These are phyloP conservation scores for Lophotis ruficrista DNA, from an alignment of 2,113 vertebrate species.

Conservation along the genomic window DNA sequence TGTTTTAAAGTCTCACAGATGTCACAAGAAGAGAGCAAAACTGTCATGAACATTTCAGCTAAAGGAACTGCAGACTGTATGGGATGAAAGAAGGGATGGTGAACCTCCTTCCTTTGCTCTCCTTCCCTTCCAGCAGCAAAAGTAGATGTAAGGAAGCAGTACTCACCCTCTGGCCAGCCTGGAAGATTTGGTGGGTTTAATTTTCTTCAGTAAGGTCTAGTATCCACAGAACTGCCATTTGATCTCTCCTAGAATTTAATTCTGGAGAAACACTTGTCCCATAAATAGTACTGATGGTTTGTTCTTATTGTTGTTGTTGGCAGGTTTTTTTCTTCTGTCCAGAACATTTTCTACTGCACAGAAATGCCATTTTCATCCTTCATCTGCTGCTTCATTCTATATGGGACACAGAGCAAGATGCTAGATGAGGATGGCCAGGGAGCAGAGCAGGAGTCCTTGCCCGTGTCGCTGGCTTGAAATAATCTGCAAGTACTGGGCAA, in stretches of 20 bases:
- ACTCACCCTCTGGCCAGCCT: background rate
- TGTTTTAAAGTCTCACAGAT: background rate
- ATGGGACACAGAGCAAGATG: background rate
- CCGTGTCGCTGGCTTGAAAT: background rate
- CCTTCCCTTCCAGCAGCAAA: background rate
- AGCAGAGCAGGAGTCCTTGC: background rate
- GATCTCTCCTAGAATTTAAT: background rate
- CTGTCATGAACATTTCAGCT: background rate
- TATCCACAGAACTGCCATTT: background rate
- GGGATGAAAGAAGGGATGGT: background rate
- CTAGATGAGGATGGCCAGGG: background rate
- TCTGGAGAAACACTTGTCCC: accelerated
- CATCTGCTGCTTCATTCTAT: background rate
- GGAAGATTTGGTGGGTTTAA: background rate
- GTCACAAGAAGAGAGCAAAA: background rate
- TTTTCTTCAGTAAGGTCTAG: background rate
- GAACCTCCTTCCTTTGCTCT: background rate
- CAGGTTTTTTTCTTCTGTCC: too few species aligned
- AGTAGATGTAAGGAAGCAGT: background rate
- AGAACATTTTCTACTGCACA: background rate
- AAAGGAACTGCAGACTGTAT: background rate
- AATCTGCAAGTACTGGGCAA: background rate
- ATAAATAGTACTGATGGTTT: background rate
- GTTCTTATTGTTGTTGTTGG: background rate
- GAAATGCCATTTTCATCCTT: background rate